Evolutionary conservation across 2,797 vertebrate genomes (phyloP).

Genomic region (Molothrus aeneus): DNA sequence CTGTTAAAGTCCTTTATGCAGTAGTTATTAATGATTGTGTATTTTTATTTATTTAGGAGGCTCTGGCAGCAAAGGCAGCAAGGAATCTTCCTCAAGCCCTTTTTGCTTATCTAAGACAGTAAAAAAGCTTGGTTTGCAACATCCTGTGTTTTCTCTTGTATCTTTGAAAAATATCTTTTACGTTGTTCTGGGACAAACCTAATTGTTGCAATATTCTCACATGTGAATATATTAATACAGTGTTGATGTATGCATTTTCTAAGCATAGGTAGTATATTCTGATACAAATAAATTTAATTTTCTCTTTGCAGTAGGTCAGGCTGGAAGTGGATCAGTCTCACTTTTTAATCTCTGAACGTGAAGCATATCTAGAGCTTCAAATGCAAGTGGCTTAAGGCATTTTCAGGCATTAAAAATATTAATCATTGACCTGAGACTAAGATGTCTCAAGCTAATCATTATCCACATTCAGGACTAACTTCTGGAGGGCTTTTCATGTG

Average conservation of each 20-base stretch:
- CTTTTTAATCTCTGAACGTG: background rate
- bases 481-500: background rate
- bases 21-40: background rate
- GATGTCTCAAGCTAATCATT: conserved; percentile 3
- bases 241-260: background rate
- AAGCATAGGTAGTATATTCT: background rate
- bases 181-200: background rate
- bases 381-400: background rate
- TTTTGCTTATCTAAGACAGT: background rate
- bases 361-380: background rate
- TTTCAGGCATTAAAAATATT: background rate
- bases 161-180: background rate
- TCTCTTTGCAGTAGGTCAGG: background rate
- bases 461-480: background rate
- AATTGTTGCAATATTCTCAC: background rate
- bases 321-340: background rate
- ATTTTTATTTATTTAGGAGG: background rate
- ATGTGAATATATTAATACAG: background rate
- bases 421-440: conserved; percentile 20
- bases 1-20: background rate
- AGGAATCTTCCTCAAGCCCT: background rate
- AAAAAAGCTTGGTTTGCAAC: background rate
- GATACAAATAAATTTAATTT: background rate
- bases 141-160: background rate
- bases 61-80: background rate